These are phyloP conservation scores for Equus quagga DNA, from an alignment of 2,113 vertebrate species.

Conservation along the genomic window DNA sequence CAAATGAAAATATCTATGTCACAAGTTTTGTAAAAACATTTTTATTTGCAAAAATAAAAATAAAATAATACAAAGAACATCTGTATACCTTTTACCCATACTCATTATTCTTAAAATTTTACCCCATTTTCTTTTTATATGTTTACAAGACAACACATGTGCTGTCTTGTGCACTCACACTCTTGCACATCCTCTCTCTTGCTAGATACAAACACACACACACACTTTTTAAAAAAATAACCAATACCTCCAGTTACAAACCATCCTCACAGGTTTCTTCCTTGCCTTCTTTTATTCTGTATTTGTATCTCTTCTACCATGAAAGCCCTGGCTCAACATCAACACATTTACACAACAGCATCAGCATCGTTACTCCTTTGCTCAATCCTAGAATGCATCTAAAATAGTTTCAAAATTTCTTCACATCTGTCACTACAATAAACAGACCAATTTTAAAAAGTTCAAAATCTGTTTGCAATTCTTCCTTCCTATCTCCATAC, in stretches of 20 bases:
- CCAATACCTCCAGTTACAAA: neutral
- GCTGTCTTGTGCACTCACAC: neutral
- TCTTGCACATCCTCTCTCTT: neutral
- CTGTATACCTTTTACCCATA: neutral
- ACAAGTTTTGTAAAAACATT: neutral
- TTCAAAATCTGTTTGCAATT: neutral
- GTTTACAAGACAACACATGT: neutral
- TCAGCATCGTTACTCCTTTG: neutral
- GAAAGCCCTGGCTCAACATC: neutral
- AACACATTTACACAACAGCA: neutral
- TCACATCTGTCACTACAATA: neutral
- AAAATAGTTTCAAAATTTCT: neutral
- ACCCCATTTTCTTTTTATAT: neutral
- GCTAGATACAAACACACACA: accelerated
- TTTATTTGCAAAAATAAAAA: slow-evolving; percentile 46
- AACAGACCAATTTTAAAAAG: neutral
- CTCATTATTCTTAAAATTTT: neutral
- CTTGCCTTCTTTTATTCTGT: neutral
- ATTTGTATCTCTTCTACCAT: neutral
- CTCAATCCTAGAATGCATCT: neutral
- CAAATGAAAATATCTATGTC: neutral
- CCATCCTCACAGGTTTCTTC: neutral
- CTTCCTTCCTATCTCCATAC: neutral
- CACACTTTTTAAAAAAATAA: neutral
- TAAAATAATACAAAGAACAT: neutral